phyloP scores from a whole-genome alignment of 35 echinoderm and acorn worm species.

The Lytechinus pictus region DNA sequence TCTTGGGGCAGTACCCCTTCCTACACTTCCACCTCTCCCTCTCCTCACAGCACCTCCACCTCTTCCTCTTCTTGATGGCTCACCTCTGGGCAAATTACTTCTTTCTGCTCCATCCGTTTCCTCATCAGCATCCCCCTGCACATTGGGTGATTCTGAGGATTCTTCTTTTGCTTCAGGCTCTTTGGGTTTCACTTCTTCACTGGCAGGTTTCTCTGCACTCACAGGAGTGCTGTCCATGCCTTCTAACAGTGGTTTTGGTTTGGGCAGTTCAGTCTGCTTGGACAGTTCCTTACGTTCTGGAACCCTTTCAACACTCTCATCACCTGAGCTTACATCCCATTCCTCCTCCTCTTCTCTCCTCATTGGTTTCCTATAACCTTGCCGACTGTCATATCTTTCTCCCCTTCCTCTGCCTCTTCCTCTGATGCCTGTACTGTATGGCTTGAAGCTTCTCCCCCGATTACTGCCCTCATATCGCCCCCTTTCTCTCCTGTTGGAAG shows the following conservation, averaged over 20 bases:
- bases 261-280: slow-evolving; percentile 26
- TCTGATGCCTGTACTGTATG: slow-evolving; percentile 51
- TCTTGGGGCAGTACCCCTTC: slow-evolving; percentile 43
- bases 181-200: not conserved
- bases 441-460: slow-evolving; percentile 48
- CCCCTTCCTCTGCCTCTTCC: slow-evolving; percentile 73
- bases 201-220: slow-evolving; percentile 28
- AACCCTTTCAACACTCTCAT: slow-evolving; percentile 55
- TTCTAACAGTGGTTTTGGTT: slow-evolving; percentile 18
- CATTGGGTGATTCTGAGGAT: not conserved
- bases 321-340: slow-evolving; percentile 60
- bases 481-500: slow-evolving; percentile 49
- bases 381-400: slow-evolving; percentile 55
- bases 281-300: slow-evolving; percentile 46
- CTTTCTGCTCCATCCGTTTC: slow-evolving; percentile 37
- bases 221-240: slow-evolving; percentile 34
- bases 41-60: slow-evolving; percentile 43
- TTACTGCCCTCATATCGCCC: slow-evolving; percentile 43
- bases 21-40: slow-evolving; percentile 68
- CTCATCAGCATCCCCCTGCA: slow-evolving; percentile 36
- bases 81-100: slow-evolving; percentile 76
- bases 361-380: not conserved
- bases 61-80: slow-evolving; percentile 88
- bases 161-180: slow-evolving; percentile 44
- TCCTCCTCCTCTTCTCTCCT: slow-evolving; percentile 68